A percentile compares a stretch with the other conserved stretches of the same genome.
Evolutionary conservation across 1,140 invertebrate species (phyloP).

Genomic region (Lasioglossum baleicum): DNA sequence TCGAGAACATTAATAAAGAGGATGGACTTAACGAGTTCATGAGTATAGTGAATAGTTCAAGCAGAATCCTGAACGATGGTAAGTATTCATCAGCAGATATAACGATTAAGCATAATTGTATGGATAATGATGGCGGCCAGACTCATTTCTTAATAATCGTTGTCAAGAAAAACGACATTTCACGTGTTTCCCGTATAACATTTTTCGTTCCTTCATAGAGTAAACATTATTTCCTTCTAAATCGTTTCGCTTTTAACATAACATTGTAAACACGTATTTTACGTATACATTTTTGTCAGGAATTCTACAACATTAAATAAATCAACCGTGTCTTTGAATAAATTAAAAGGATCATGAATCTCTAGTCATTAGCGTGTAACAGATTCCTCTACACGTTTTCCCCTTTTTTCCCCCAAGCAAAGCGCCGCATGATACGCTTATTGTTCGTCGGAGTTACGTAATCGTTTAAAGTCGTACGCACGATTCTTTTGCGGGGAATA

Average conservation of each 20-base stretch:
- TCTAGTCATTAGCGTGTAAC: too few relatives aligned
- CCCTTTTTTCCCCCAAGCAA: not conserved
- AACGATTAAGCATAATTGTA: not conserved
- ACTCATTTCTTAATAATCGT: too few relatives aligned
- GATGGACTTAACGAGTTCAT: constrained; percentile 75
- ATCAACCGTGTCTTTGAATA: too few relatives aligned
- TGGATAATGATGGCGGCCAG: not conserved
- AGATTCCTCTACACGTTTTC: too few relatives aligned
- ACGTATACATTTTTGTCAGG: not conserved
- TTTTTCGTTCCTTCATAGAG: too few relatives aligned
- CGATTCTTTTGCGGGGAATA: not conserved
- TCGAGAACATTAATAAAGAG: constrained; percentile 74
- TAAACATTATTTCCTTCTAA: too few relatives aligned
- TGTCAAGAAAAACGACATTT: too few relatives aligned
- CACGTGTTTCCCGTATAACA: too few relatives aligned
- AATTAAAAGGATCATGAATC: too few relatives aligned
- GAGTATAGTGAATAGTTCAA: constrained; percentile 77
- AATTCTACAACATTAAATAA: not conserved
- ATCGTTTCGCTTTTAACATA: too few relatives aligned
- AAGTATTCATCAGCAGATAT: constrained; percentile 24
- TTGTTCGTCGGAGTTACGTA: constrained; percentile 1
- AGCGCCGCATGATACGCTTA: not conserved
- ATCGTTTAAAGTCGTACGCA: constrained; percentile 17
- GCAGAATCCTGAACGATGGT: constrained; percentile 74
- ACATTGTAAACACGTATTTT: too few relatives aligned